Conservation (phyloP, 2,797 vertebrate species). For the Tragelaphus oryx region DNA sequence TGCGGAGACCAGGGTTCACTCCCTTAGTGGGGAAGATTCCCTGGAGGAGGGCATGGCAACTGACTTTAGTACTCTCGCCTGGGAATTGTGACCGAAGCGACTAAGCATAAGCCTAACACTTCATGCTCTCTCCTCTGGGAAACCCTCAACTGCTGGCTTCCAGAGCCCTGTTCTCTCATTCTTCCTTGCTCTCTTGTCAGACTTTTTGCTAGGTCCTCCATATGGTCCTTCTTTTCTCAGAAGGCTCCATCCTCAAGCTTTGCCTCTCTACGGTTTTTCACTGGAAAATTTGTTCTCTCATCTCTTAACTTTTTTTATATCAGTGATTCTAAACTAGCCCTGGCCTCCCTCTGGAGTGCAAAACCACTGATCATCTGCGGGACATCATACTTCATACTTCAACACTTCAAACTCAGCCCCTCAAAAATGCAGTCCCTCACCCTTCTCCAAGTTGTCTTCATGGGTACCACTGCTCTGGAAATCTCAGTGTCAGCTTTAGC, state of each 20-base stretch:
- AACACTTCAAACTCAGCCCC: background rate
- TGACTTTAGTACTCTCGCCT: background rate
- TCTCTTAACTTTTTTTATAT: background rate
- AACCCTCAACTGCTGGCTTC: background rate
- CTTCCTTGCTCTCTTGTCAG: background rate
- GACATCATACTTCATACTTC: background rate
- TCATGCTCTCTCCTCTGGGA: background rate
- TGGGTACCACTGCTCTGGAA: background rate
- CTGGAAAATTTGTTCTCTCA: background rate
- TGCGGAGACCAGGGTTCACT: background rate
- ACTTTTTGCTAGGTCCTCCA: background rate
- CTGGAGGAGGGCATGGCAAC: background rate
- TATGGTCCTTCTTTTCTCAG: background rate
- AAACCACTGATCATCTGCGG: background rate
- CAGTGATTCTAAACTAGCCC: background rate
- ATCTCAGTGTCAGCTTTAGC: background rate
- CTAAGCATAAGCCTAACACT: background rate
- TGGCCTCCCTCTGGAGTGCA: background rate
- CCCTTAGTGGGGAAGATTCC: background rate
- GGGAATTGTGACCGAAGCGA: background rate
- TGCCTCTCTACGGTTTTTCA: background rate
- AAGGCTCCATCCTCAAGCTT: background rate
- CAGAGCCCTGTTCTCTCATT: background rate
- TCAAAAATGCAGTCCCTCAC: background rate
- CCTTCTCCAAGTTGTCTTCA: background rate